phyloP scores from a whole-genome alignment of 2,888 invertebrate species.

The Dioctria linearis region DNA sequence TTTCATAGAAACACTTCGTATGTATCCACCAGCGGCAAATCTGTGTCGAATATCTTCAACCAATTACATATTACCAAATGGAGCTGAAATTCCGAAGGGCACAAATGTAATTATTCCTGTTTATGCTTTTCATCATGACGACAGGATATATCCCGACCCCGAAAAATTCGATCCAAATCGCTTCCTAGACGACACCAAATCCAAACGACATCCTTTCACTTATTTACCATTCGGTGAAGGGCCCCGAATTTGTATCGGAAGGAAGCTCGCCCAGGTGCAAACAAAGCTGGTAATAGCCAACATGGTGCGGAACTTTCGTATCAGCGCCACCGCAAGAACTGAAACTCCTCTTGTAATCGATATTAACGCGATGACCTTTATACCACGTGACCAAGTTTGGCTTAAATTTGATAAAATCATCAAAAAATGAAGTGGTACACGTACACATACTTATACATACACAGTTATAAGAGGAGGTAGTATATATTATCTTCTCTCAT shows the following conservation, averaged over 20 bases:
- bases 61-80: conserved; percentile 60
- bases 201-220: conserved; percentile 61
- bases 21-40: conserved; percentile 55
- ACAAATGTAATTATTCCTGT: conserved; percentile 63
- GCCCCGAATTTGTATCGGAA: conserved; percentile 61
- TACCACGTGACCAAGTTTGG: conserved; percentile 55
- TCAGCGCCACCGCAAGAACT: conserved; percentile 45
- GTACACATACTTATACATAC: too few species aligned
- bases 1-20: conserved; percentile 57
- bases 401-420: conserved; percentile 60
- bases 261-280: conserved; percentile 58
- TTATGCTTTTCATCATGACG: conserved; percentile 66
- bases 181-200: conserved; percentile 63
- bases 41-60: conserved; percentile 48
- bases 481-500: too few species aligned
- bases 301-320: conserved; percentile 55
- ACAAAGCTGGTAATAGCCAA: conserved; percentile 54
- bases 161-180: conserved; percentile 67
- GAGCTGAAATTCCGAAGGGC: conserved; percentile 62
- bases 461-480: background rate
- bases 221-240: conserved; percentile 67
- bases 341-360: conserved; percentile 50
- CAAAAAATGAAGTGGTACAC: conserved; percentile 23
- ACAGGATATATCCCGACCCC: conserved; percentile 66
- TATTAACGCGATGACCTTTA: conserved; percentile 48